Base-by-base conservation (phyloP, 2,797 vertebrate species). In the Nannoperca australis region DNA sequence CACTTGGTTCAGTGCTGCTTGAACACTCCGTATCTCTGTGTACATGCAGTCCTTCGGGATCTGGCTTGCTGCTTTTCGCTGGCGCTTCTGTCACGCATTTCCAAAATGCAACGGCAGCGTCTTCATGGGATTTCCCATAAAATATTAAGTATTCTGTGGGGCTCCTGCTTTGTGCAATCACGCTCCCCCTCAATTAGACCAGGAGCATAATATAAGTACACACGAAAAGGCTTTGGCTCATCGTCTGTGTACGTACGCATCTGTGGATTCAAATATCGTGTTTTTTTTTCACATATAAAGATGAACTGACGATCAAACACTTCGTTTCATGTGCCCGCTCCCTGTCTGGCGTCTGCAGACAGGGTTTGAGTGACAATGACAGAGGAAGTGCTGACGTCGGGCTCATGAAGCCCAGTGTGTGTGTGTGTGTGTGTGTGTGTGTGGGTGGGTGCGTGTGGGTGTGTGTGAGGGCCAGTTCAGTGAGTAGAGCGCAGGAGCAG, bases 91-190 rank as follows among this genome's bases (percentile, higher is more conserved):
- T 90, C 87, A 87, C 76, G 71, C 87, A 85, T 55, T 45, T 73
- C 67, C 20, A 67, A 34, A 34, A 73, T 56, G 62, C 82, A 47
- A 72, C 78, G 51, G 60, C 34, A 56, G 60, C 30, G 22, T 84
- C 81, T 87, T 76, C 67, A 20, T 24, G 62, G 71, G 77, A 63
- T 81, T 82, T 70, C 70, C 60, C 50, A 76, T 90, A 36, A 90
- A 92, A 90, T 85, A 88, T 89, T 88, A 79, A 89, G 59, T 60
- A 45, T 78, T 78, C 71, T 73, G 54, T 62, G 44, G 63, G 67
- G 66, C 65, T 50, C 32, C 55, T 45, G 58, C 73, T 84, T 65
- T 50, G 38, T 59, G 40, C 59, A 66, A 56, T 74, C 63, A 76
- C 9, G 8, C 79, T 61, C 63, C 65, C 17, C 38, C 60, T 51